Evolutionary conservation across 1,140 invertebrate species (phyloP).

Genomic region (Formica selysi): DNA sequence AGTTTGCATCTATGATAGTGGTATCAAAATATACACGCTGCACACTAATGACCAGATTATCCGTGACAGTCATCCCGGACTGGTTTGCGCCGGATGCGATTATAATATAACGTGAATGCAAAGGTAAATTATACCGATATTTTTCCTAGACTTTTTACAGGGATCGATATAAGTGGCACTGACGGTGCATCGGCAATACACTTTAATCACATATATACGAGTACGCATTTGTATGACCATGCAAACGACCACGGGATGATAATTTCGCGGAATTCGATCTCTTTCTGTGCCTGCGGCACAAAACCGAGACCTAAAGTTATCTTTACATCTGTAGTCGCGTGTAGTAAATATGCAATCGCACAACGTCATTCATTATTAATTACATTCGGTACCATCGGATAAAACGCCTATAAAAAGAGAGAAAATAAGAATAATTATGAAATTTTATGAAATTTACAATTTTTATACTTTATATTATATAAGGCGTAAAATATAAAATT

Average conservation of each 20-base stretch:
- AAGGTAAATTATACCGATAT: conserved; percentile 5
- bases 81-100: conserved; percentile 2
- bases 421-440: not conserved
- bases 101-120: not conserved
- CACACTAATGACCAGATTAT: conserved; percentile 32
- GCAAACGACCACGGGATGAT: not conserved
- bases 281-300: not conserved
- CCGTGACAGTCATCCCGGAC: conserved; percentile 22
- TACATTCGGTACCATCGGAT: not conserved
- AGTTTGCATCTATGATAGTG: not conserved
- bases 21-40: conserved; percentile 7
- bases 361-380: not conserved
- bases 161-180: conserved; percentile 12
- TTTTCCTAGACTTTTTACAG: conserved; percentile 21
- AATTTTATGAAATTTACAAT: not conserved
- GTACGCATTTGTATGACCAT: not conserved
- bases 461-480: not conserved
- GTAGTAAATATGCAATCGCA: not conserved
- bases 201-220: not conserved
- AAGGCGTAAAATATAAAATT: not conserved
- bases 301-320: not conserved
- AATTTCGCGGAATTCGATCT: conserved; percentile 18
- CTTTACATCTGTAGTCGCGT: not conserved
- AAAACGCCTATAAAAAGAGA: not conserved
- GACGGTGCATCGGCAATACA: not conserved